Evolutionary conservation across 2,113 vertebrate species (phyloP).

Genomic region (Hippocampus zosterae): DNA sequence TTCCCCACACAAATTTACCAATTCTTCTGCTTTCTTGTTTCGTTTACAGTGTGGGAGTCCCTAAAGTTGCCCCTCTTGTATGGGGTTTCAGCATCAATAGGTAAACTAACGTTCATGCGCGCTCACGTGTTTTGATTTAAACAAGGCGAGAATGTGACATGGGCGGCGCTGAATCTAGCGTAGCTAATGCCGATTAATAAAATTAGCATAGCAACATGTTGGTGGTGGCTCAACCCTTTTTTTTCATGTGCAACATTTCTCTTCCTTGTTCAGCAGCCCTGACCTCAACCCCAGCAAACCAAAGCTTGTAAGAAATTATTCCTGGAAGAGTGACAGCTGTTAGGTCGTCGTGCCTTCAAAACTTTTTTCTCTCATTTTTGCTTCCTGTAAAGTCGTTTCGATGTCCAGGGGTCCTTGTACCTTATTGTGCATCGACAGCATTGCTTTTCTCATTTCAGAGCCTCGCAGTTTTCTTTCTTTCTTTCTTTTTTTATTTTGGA

Average conservation of each 20-base stretch:
- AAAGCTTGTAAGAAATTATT: too few species aligned
- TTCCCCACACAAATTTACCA: background rate
- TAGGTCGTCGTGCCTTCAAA: too few species aligned
- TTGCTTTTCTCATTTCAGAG: background rate
- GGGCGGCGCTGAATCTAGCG: background rate
- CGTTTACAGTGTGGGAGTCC: slow-evolving; percentile 82
- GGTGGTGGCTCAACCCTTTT: background rate
- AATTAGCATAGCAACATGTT: background rate
- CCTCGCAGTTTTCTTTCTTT: background rate
- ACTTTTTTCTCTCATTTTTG: too few species aligned
- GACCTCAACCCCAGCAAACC: too few species aligned
- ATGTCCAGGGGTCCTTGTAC: too few species aligned
- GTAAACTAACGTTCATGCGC: slow-evolving; percentile 30
- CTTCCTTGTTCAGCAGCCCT: too few species aligned
- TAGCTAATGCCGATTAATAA: slow-evolving; percentile 4
- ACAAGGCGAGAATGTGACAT: background rate
- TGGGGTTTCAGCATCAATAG: slow-evolving; percentile 78
- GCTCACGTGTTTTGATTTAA: background rate
- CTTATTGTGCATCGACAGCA: background rate
- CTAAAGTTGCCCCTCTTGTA: slow-evolving; percentile 90
- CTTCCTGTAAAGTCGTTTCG: too few species aligned
- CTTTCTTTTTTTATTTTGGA: background rate
- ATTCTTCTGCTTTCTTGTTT: background rate
- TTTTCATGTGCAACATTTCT: too few species aligned
- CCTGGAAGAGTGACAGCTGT: too few species aligned